Evolutionary conservation across 2,113 vertebrate species (phyloP).

Genomic region (Phyllopteryx taeniolatus): DNA sequence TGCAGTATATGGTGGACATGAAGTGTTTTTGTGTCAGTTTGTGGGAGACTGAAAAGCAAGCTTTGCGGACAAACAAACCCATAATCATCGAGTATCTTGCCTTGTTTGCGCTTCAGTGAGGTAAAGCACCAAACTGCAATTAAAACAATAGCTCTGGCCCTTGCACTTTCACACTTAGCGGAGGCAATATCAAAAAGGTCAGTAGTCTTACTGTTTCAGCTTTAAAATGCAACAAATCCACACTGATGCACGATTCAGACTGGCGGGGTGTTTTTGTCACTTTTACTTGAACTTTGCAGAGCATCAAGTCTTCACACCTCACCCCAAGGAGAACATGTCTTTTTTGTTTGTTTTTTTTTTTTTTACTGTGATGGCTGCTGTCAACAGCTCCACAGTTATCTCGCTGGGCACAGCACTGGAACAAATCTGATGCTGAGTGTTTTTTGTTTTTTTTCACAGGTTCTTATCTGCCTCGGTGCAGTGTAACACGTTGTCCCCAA

Average conservation of each 20-base stretch:
- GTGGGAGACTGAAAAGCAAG: background rate
- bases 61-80: background rate
- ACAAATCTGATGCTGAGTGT: slow-evolving; percentile 29
- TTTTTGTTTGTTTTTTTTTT: background rate
- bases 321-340: slow-evolving; percentile 9
- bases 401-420: slow-evolving; percentile 28
- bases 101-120: background rate
- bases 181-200: background rate
- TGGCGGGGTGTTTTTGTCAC: slow-evolving; percentile 7
- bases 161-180: background rate
- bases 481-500: slow-evolving; percentile 21
- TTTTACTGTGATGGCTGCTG: slow-evolving; percentile 6
- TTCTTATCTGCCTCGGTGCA: slow-evolving; percentile 9
- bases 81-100: background rate
- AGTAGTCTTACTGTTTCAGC: background rate
- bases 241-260: background rate
- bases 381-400: slow-evolving; percentile 29
- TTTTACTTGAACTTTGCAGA: slow-evolving; percentile 17
- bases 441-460: slow-evolving; percentile 3
- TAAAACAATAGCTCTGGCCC: background rate
- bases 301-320: slow-evolving; percentile 29
- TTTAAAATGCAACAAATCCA: background rate
- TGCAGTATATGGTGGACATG: background rate
- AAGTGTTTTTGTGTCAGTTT: background rate
- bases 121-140: background rate